phyloP scores from a whole-genome alignment of 2,797 vertebrate species.

The Presbytis comata region DNA sequence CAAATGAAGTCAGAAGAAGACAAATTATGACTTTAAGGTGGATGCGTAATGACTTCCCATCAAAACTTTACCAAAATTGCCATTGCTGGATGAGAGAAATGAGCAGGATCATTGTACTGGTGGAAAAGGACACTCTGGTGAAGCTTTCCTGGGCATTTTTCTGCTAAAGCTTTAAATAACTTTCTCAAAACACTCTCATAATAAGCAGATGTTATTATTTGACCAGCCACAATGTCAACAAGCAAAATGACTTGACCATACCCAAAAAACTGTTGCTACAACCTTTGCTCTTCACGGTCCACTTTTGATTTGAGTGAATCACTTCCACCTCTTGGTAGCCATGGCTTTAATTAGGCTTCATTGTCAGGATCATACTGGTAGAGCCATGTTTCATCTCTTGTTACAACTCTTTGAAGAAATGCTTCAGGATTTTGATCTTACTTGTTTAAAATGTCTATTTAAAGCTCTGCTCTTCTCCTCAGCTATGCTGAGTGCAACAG shows the following conservation, averaged over 20 bases:
- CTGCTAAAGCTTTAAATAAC: not conserved
- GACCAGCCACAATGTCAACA: not conserved
- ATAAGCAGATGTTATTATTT: not conserved
- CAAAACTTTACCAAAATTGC: not conserved
- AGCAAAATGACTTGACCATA: not conserved
- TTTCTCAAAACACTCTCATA: not conserved
- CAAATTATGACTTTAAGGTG: not conserved
- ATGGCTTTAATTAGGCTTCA: not conserved
- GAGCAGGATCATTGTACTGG: not conserved
- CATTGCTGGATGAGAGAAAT: not conserved
- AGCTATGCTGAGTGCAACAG: not conserved
- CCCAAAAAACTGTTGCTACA: not conserved
- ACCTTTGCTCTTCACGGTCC: not conserved
- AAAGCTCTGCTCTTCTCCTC: not conserved
- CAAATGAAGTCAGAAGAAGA: not conserved
- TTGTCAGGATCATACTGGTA: not conserved
- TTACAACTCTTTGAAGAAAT: not conserved
- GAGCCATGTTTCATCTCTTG: not conserved
- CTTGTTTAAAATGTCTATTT: not conserved
- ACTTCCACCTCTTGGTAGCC: not conserved
- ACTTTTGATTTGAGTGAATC: not conserved
- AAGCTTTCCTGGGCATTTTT: not conserved
- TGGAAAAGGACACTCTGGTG: not conserved
- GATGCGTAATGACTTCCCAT: not conserved
- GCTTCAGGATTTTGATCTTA: not conserved